Base-by-base conservation (phyloP, 2,888 invertebrate genomes). In the Caenorhabditis japonica region DNA sequence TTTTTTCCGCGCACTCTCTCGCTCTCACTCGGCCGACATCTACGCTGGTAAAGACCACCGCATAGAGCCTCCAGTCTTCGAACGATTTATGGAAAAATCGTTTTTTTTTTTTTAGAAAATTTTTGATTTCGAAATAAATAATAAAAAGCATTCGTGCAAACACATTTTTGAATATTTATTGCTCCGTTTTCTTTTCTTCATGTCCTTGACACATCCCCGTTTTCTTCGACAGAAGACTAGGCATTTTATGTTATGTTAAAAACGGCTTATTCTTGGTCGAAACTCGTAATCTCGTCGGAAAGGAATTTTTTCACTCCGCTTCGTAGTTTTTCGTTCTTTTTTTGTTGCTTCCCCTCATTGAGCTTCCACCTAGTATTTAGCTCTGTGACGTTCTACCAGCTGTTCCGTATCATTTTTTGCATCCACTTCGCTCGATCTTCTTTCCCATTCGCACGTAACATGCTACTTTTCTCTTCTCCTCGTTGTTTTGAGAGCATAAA, bases 321-420 rank as follows among this genome's bases (percentile, higher is more conserved):
- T 33, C 0, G 19, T 19, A 33, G 19, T 19, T 36, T 36, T 3
- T n/a, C 12, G 13, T 36, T 36, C 36, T 33, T 30, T 17, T 33
- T 21, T 49, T 10, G 4, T 41, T 25, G 12, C 43, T 61, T 52
- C 46, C 34, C 13, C 30, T 25, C 41, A 7, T 33, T 34, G 27
- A 13, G 4, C 25, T 10, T 25, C 47, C 49, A 47, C 21, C 41
- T 13, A 23, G 64, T 49, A 41, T 21, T 49, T 56, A 36, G 34
- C 47, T 33, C 39, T 41, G 38, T 56, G 55, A 55, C 49, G 55
- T 64, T 64, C 64, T 19, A 41, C 49, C 64, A 64, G 64, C 64
- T 64, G 64, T 64, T 64, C 64, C 43, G 55, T 64, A 41, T 64
- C 53, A 47, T 64, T 64, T 64, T 64, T 64, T 64, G 53, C 56